phyloP scores from a whole-genome alignment of 2,888 invertebrate species.

The Stenoptilia bipunctidactyla region DNA sequence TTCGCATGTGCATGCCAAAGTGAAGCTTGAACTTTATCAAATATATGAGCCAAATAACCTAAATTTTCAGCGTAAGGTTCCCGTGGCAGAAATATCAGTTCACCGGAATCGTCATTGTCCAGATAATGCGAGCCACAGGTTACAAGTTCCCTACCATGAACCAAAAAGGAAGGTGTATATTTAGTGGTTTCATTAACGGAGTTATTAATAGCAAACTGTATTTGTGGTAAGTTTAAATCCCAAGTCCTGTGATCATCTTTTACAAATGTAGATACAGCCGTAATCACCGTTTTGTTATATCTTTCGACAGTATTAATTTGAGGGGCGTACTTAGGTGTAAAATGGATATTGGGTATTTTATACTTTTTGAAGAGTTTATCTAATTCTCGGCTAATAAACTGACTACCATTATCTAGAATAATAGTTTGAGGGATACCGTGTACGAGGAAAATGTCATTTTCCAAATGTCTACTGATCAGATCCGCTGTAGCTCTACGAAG shows the following conservation, averaged over 20 bases:
- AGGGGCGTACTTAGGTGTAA: slow-evolving; percentile 4
- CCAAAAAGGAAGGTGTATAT: slow-evolving; percentile 8
- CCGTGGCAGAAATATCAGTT: slow-evolving; percentile 5
- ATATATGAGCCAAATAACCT: not conserved
- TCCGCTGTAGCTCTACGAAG: slow-evolving; percentile 13
- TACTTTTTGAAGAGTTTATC: slow-evolving; percentile 4
- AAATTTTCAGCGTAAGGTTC: slow-evolving; percentile 10
- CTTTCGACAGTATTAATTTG: slow-evolving; percentile 1
- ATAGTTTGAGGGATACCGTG: slow-evolving; percentile 5
- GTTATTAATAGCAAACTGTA: slow-evolving; percentile 18
- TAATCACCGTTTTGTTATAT: slow-evolving; percentile 15
- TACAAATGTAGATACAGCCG: slow-evolving; percentile 13
- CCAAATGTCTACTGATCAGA: slow-evolving; percentile 6
- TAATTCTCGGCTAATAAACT: slow-evolving; percentile 1
- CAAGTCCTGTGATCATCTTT: slow-evolving; percentile 17
- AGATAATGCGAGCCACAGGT: slow-evolving; percentile 9
- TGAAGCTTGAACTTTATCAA: slow-evolving; percentile 4
- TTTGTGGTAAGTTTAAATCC: slow-evolving; percentile 14
- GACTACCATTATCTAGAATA: slow-evolving; percentile 4
- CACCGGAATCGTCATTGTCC: not conserved
- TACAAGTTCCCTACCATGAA: slow-evolving; percentile 8
- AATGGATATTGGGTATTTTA: slow-evolving; percentile 3
- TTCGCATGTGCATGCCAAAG: slow-evolving; percentile 4
- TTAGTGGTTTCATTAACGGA: slow-evolving; percentile 18
- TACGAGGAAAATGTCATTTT: slow-evolving; percentile 5